phyloP scores from a whole-genome alignment of 2,797 vertebrate species.

The Sebastes minor region DNA sequence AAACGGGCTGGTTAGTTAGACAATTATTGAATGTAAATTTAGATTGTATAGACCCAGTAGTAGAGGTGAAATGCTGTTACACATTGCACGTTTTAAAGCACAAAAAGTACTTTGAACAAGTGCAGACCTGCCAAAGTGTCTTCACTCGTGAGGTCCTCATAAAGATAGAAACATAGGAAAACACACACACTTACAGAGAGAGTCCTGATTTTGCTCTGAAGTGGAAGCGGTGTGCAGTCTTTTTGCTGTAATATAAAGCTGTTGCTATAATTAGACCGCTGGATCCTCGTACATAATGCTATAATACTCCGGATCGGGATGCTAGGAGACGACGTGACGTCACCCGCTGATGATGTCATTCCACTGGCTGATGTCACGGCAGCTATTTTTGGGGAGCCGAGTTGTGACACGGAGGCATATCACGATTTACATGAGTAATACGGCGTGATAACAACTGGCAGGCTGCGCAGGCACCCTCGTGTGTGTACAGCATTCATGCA shows the following conservation, averaged over 20 bases:
- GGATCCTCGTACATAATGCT: conserved; percentile 46
- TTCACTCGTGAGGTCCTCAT: not conserved
- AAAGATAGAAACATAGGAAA: not conserved
- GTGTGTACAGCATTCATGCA: not conserved
- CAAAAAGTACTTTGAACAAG: not conserved
- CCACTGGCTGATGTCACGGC: conserved; percentile 52
- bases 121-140: not conserved
- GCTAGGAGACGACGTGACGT: conserved; percentile 48
- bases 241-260: conserved; percentile 3
- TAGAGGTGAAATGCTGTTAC: no score
- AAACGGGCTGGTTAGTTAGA: no score
- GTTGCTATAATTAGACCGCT: conserved; percentile 61
- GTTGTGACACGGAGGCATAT: conserved; percentile 64
- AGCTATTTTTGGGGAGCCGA: conserved; percentile 51
- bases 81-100: not conserved
- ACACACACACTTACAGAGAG: not conserved
- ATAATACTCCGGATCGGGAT: conserved; percentile 39
- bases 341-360: conserved; percentile 51
- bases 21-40: no score
- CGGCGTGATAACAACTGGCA: conserved; percentile 59
- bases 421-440: conserved; percentile 61
- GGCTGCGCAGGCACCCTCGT: conserved; percentile 14
- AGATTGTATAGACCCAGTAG: no score
- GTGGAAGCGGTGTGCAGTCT: conserved; percentile 23
- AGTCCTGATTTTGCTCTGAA: conserved; percentile 23